phyloP scores from a whole-genome alignment of 2,113 vertebrate genomes.

The Cynocephalus volans region DNA sequence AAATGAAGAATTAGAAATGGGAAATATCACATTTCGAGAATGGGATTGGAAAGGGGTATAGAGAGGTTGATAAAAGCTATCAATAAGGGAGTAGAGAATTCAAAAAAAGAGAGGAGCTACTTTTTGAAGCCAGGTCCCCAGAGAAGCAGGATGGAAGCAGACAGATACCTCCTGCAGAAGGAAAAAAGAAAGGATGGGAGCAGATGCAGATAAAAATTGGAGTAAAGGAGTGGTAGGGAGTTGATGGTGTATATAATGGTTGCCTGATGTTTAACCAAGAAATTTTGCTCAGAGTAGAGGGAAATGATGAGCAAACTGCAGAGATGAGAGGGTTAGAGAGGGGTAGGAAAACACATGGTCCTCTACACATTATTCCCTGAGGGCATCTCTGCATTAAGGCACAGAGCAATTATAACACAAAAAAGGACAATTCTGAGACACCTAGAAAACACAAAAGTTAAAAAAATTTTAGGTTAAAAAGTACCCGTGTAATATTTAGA shows the following conservation, averaged over 20 bases:
- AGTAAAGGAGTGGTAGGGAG: not conserved
- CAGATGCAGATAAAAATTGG: not conserved
- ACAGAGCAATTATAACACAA: slow-evolving; percentile 15
- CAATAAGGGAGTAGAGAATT: not conserved
- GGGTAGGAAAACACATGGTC: not conserved
- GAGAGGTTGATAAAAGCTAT: not conserved
- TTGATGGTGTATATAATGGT: not conserved
- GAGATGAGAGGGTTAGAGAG: not conserved
- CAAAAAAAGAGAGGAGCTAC: not conserved
- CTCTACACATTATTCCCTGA: not conserved
- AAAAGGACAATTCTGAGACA: slow-evolving; percentile 28
- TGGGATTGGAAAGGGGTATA: slow-evolving; percentile 2
- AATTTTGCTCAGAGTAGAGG: not conserved
- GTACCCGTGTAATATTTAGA: slow-evolving; percentile 10
- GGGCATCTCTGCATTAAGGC: slow-evolving; percentile 3
- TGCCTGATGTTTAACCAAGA: not conserved
- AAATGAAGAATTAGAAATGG: slow-evolving; percentile 22
- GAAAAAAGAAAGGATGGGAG: not conserved
- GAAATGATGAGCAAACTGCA: not conserved
- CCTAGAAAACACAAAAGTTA: not conserved
- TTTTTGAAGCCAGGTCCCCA: not conserved
- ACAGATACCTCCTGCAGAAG: not conserved
- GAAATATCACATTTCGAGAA: slow-evolving; percentile 18
- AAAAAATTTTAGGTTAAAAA: slow-evolving; percentile 19
- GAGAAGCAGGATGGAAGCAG: slow-evolving; percentile 13